phyloP scores from a whole-genome alignment of 2,113 vertebrate genomes.

The Caranx ignobilis region DNA sequence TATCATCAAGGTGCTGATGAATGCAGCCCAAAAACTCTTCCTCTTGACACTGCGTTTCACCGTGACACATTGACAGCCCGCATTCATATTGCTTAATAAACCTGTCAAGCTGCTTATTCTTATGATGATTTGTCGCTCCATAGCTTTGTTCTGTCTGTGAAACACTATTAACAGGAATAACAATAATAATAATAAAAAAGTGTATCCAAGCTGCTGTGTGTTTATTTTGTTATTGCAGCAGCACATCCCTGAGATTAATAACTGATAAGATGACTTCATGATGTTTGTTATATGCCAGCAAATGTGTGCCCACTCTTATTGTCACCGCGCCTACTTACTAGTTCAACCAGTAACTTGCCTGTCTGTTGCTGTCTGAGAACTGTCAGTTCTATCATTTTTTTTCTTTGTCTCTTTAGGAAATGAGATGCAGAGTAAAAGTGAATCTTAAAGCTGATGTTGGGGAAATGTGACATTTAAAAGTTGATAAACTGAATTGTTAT shows the following conservation, averaged over 20 bases:
- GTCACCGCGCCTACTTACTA: conserved; percentile 20
- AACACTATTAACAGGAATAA: conserved; percentile 29
- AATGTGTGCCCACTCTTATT: conserved; percentile 3
- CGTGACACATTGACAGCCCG: conserved; percentile 42
- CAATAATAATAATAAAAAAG: conserved; percentile 8
- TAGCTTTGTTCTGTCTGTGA: conserved; percentile 43
- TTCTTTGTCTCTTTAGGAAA: not conserved
- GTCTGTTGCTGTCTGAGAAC: not conserved
- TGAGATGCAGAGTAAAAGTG: not conserved
- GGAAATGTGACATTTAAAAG: conserved; percentile 27
- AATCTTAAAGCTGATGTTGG: no score
- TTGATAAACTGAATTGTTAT: not conserved
- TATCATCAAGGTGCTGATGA: conserved; percentile 35
- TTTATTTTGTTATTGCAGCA: conserved; percentile 36
- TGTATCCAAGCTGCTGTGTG: conserved; percentile 33
- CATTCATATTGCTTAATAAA: conserved; percentile 25
- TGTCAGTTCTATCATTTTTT: not conserved
- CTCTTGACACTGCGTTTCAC: conserved; percentile 11
- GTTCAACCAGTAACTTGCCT: conserved; percentile 20
- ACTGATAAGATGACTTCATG: not conserved
- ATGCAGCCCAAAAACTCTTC: conserved; percentile 9
- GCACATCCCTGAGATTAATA: conserved; percentile 2
- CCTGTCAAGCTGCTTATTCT: conserved; percentile 30
- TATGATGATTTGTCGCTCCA: conserved; percentile 42
- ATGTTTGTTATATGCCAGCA: conserved; percentile 12